Evolutionary conservation across 2,113 vertebrate genomes (phyloP).

Genomic region (Sylvietta virens): DNA sequence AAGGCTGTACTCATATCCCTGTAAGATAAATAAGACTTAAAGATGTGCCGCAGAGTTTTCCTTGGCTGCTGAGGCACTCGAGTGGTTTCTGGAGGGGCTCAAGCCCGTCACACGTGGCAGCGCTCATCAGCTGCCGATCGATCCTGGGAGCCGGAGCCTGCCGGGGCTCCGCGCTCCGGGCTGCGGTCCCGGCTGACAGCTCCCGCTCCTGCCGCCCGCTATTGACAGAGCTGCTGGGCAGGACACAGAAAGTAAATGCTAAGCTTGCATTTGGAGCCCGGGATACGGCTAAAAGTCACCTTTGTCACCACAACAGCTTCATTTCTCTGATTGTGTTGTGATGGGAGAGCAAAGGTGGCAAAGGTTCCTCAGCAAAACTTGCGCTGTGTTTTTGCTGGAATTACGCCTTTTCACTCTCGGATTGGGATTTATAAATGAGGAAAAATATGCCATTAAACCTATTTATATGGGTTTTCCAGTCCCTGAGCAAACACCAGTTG

Average conservation of each 20-base stretch:
- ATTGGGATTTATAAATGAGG: background rate
- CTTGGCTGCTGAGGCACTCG: background rate
- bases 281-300: background rate
- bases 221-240: background rate
- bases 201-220: background rate
- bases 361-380: background rate
- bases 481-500: background rate
- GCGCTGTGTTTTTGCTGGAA: background rate
- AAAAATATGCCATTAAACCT: background rate
- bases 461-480: background rate
- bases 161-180: background rate
- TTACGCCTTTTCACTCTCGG: background rate
- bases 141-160: background rate
- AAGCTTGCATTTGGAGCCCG: background rate
- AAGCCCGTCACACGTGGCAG: background rate
- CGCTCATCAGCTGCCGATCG: background rate
- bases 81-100: background rate
- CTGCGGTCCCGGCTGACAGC: background rate
- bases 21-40: background rate
- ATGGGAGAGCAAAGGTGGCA: background rate
- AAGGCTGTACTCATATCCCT: background rate
- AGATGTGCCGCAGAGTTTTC: background rate
- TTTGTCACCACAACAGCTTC: background rate
- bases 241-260: background rate
- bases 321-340: background rate